Percentiles rank a stretch among this genome's conserved stretches.
Evolutionary conservation across 2,888 invertebrate genomes (phyloP).

Genomic region (Anthrax anthrax): DNA sequence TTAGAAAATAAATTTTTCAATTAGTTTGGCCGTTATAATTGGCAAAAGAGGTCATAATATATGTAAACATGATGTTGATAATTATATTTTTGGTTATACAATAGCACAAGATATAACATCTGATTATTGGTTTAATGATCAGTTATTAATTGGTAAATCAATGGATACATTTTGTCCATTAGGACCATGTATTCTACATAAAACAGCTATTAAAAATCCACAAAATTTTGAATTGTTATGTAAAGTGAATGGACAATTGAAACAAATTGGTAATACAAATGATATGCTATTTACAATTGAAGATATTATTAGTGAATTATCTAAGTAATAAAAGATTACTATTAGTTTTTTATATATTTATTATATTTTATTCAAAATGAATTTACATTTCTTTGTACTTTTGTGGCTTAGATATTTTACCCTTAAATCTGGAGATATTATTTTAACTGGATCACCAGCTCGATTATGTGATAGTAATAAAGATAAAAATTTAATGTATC

Average conservation of each 20-base stretch:
- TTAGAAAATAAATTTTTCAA: conserved; percentile 77
- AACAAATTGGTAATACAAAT: conserved; percentile 64
- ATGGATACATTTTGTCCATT: conserved; percentile 85
- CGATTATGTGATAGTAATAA: conserved; percentile 56
- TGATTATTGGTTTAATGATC: conserved; percentile 71
- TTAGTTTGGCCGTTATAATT: conserved; percentile 71
- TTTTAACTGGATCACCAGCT: conserved; percentile 78
- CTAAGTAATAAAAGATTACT: conserved; percentile 39
- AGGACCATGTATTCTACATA: conserved; percentile 68
- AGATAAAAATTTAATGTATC: conserved; percentile 55
- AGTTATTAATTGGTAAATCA: conserved; percentile 58
- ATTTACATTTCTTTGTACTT: not conserved
- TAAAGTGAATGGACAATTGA: conserved; percentile 59
- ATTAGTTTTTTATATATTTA: not conserved
- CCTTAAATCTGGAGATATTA: conserved; percentile 70
- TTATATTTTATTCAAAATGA: not conserved
- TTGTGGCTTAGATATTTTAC: conserved; percentile 59
- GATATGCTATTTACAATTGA: conserved; percentile 69
- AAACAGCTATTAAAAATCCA: conserved; percentile 55
- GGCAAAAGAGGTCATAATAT: conserved; percentile 60
- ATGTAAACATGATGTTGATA: conserved; percentile 48
- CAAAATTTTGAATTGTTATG: conserved; percentile 55
- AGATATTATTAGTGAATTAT: conserved; percentile 59
- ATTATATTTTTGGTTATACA: conserved; percentile 71
- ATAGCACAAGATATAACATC: conserved; percentile 79